These are phyloP conservation scores for Trachemys scripta DNA, from an alignment of 2,113 vertebrate genomes.

Conservation along the genomic window DNA sequence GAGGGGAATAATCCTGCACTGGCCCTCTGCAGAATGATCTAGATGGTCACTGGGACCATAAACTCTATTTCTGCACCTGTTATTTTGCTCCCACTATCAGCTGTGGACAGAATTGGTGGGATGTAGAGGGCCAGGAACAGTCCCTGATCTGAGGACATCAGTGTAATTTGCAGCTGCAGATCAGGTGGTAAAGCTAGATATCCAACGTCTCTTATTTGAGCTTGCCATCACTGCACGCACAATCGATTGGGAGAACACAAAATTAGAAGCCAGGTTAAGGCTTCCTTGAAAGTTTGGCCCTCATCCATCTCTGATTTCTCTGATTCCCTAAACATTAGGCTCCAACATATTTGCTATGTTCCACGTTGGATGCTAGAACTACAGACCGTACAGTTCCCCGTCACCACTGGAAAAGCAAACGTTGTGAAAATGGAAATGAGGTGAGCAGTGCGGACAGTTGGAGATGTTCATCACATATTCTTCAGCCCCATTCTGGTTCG, in stretches of 20 bases:
- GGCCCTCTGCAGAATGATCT: not conserved
- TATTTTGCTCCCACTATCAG: not conserved
- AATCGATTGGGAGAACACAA: not conserved
- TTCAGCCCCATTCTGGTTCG: not conserved
- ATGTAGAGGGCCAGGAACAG: not conserved
- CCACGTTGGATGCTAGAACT: not conserved
- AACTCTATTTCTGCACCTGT: not conserved
- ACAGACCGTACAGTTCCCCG: not conserved
- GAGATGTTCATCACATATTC: not conserved
- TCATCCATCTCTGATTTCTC: not conserved
- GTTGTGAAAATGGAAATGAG: not conserved
- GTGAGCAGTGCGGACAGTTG: not conserved
- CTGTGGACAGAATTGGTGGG: no score
- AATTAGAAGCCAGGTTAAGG: not conserved
- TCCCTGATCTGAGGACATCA: not conserved
- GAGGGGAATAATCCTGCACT: not conserved
- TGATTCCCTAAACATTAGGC: not conserved
- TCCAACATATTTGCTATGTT: not conserved
- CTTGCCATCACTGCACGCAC: not conserved
- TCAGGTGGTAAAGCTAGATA: not conserved
- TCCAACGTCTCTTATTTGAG: not conserved
- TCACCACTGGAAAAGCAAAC: not conserved
- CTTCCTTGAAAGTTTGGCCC: not conserved
- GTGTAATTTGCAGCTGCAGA: not conserved
- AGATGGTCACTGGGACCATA: not conserved